A percentile compares a stretch with the other conserved stretches of the same genome.
These are phyloP conservation scores for Calidris pygmaea DNA, from an alignment of 2,113 vertebrate genomes.

Conservation along the genomic window DNA sequence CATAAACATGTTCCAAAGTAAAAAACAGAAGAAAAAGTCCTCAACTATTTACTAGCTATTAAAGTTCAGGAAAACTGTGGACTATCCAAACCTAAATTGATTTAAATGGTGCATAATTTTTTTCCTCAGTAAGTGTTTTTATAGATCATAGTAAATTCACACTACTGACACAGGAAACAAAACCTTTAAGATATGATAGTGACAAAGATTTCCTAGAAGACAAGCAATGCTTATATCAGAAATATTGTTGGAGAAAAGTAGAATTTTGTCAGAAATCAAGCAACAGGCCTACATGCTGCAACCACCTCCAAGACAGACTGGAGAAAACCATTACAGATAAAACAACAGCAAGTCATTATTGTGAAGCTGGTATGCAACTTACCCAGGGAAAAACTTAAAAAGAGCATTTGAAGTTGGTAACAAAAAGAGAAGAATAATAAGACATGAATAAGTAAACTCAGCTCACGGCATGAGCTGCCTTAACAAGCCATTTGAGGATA, in stretches of 20 bases:
- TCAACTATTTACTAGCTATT: neutral
- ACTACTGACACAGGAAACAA: neutral
- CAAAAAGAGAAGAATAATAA: neutral
- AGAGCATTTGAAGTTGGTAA: neutral
- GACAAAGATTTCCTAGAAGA: neutral
- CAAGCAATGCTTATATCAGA: neutral
- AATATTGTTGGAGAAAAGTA: neutral
- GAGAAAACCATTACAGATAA: neutral
- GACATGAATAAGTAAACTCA: neutral
- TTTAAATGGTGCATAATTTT: neutral
- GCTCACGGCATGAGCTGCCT: neutral
- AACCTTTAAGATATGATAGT: neutral
- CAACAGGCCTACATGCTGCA: accelerated
- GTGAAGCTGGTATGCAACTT: neutral
- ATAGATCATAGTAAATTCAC: neutral
- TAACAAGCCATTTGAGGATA: neutral
- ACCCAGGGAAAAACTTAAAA: neutral
- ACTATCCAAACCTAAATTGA: neutral
- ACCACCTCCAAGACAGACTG: neutral
- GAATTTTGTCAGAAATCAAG: neutral
- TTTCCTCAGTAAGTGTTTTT: neutral
- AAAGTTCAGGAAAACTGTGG: neutral
- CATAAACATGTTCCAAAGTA: neutral
- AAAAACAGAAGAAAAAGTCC: neutral
- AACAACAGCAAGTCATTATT: neutral